Conservation (phyloP, 2,113 vertebrate species). For the Colistium nudipinnis region DNA sequence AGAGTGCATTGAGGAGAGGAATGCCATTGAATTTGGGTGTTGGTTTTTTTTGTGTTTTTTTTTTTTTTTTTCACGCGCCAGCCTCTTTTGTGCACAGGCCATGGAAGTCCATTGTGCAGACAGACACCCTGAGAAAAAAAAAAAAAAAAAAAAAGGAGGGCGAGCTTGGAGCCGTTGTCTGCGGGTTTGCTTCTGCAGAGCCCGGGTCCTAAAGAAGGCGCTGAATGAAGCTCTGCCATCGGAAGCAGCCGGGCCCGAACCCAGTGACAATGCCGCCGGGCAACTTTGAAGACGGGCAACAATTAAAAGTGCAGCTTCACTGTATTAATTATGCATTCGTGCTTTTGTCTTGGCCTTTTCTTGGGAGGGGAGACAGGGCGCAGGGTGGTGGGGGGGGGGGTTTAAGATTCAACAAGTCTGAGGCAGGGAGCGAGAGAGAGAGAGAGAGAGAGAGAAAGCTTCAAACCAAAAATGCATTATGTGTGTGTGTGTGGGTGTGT, state of each 20-base stretch:
- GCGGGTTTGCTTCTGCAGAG: constrained; percentile 71
- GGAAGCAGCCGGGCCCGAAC: constrained; percentile 76
- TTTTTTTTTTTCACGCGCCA: constrained; percentile 68
- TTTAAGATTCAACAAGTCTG: constrained; percentile 65
- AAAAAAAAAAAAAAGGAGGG: too few species aligned
- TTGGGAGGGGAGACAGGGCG: constrained; percentile 5
- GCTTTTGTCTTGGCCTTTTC: constrained; percentile 64
- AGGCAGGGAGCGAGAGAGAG: constrained; percentile 43
- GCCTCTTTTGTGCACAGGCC: constrained; percentile 78
- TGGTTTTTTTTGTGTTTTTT: too few species aligned
- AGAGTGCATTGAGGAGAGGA: constrained; percentile 77
- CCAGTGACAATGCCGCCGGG: constrained; percentile 72
- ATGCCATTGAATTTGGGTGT: constrained; percentile 82
- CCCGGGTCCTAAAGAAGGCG: constrained; percentile 51
- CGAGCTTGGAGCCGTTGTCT: constrained; percentile 78
- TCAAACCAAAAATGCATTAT: constrained; percentile 30
- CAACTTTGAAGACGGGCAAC: constrained; percentile 79
- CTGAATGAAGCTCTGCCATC: constrained; percentile 77
- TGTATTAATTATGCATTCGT: constrained; percentile 80
- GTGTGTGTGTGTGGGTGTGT: constrained; percentile 12
- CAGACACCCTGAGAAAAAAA: constrained; percentile 82
- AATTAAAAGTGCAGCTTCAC: constrained; percentile 75
- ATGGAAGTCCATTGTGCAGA: constrained; percentile 82
- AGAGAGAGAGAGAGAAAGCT: too few species aligned
- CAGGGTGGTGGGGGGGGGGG: background rate